Evolutionary conservation across 1,140 invertebrate genomes (phyloP).

Genomic region (Lycorma delicatula): DNA sequence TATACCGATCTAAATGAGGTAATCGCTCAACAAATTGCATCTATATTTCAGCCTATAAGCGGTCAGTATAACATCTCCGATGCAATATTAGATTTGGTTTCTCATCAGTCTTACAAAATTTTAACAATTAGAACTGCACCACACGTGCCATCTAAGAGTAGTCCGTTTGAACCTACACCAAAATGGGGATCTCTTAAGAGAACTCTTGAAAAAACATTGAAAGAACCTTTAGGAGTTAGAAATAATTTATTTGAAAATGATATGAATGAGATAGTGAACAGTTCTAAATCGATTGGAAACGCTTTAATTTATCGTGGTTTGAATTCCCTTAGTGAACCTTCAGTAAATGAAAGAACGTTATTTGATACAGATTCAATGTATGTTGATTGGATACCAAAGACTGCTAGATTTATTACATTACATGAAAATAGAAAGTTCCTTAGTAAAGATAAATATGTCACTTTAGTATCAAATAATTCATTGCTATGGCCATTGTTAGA

Average conservation of each 20-base stretch:
- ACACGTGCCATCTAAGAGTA: constrained; percentile 26
- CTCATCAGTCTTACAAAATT: constrained; percentile 42
- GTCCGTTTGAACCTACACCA: constrained; percentile 33
- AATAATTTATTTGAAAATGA: constrained; percentile 21
- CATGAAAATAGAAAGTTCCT: constrained; percentile 38
- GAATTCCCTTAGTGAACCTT: constrained; percentile 8
- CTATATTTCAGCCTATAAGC: constrained; percentile 39
- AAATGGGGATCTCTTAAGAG: constrained; percentile 35
- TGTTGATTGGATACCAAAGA: constrained; percentile 37
- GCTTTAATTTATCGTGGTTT: constrained; percentile 38
- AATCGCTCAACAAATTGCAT: constrained; percentile 40
- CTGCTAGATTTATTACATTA: constrained; percentile 36
- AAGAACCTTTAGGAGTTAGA: constrained; percentile 19
- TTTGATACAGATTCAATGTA: constrained; percentile 37
- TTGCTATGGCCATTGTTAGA: constrained; percentile 36
- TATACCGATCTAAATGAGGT: constrained; percentile 41
- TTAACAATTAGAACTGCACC: constrained; percentile 40
- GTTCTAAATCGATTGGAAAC: constrained; percentile 37
- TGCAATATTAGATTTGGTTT: constrained; percentile 36
- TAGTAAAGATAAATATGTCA: constrained; percentile 40
- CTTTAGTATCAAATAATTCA: constrained; percentile 42
- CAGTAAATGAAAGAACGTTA: constrained; percentile 25
- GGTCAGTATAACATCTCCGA: constrained; percentile 26
- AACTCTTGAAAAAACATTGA: constrained; percentile 35
- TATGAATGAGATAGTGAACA: neutral